These are phyloP conservation scores for Drosophila baimaii DNA, from an alignment of 1,140 invertebrate species.

Conservation along the genomic window DNA sequence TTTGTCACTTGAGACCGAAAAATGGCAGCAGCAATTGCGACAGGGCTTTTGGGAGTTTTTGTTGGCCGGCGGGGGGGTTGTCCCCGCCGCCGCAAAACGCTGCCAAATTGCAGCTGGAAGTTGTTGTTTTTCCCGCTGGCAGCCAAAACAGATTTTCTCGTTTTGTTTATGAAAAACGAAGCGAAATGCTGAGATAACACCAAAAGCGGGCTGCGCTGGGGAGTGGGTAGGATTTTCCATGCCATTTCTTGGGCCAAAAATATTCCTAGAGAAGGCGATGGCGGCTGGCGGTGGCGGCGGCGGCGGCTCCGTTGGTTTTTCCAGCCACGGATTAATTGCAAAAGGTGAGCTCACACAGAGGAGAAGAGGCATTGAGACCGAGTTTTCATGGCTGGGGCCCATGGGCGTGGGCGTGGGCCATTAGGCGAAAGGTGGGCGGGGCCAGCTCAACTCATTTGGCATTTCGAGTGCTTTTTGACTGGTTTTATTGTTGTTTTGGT, in stretches of 20 bases:
- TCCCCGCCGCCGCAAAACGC: conserved; percentile 62
- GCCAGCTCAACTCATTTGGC: conserved; percentile 72
- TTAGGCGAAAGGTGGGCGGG: conserved; percentile 57
- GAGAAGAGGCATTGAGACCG: not conserved
- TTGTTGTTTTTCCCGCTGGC: conserved; percentile 61
- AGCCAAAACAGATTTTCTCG: conserved; percentile 73
- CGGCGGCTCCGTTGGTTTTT: conserved; percentile 13
- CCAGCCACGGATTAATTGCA: conserved; percentile 58
- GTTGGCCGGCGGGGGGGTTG: not conserved
- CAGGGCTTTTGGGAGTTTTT: conserved; percentile 31
- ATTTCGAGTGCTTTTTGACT: conserved; percentile 82
- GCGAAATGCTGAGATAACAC: conserved; percentile 27
- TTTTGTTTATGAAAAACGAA: conserved; percentile 82
- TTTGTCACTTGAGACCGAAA: conserved; percentile 82
- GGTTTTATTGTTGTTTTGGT: conserved; percentile 77
- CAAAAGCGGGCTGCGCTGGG: not conserved
- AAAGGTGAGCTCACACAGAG: conserved; percentile 47
- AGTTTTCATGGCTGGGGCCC: conserved; percentile 2
- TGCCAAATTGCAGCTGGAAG: conserved; percentile 77
- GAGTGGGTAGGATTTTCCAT: not conserved
- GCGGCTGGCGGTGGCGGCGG: too few species aligned
- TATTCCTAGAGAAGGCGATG: conserved; percentile 33
- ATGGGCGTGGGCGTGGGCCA: conserved; percentile 13
- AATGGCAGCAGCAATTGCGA: conserved; percentile 53
- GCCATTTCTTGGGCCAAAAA: conserved; percentile 51